Evolutionary conservation across 2,113 vertebrate species (phyloP).

Genomic region (Macrotis lagotis): DNA sequence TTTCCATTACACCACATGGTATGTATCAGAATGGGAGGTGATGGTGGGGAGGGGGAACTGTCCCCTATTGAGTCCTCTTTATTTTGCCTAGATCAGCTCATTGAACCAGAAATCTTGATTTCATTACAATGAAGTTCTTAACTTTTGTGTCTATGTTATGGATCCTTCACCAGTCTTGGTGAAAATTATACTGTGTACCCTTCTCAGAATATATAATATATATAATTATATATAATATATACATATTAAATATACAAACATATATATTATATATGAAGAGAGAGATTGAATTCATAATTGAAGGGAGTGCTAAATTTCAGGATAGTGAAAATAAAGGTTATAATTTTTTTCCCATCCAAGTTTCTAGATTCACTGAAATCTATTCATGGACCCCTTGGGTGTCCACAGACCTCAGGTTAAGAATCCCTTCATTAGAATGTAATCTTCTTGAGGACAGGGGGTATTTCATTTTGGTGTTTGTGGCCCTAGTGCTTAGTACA

Average conservation of each 20-base stretch:
- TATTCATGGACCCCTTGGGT: background rate
- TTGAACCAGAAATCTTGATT: background rate
- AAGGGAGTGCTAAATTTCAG: background rate
- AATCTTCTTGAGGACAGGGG: background rate
- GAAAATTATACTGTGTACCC: background rate
- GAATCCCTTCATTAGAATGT: background rate
- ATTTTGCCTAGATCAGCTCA: background rate
- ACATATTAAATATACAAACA: too few species aligned
- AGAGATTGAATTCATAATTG: background rate
- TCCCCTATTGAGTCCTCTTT: background rate
- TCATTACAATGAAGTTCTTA: background rate
- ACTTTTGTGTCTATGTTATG: background rate
- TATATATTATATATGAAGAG: background rate
- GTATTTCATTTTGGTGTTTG: background rate
- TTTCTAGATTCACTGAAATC: background rate
- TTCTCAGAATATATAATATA: background rate
- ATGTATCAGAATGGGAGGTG: rapidly evolving
- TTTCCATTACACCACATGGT: background rate
- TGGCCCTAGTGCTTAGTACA: background rate
- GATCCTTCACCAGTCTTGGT: background rate
- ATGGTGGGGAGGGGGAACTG: background rate
- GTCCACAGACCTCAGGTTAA: background rate
- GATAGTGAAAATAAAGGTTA: background rate
- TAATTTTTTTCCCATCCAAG: background rate
- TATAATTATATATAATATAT: too few species aligned